Evolutionary conservation across 2,888 invertebrate species (phyloP).

Genomic region (Lasius fuliginosus): DNA sequence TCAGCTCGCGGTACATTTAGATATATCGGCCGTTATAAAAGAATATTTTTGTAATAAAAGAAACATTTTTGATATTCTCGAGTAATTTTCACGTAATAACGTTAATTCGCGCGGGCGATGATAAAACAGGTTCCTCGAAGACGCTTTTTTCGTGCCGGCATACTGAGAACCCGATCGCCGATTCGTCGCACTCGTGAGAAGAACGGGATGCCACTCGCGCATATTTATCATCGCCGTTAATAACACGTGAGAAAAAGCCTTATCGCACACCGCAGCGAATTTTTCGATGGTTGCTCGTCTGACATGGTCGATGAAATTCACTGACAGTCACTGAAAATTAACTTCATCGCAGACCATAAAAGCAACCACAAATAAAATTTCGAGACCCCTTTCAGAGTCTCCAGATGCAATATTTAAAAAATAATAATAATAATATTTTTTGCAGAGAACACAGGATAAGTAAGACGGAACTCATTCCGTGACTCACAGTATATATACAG

Average conservation of each 20-base stretch:
- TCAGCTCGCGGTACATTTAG: too few species aligned
- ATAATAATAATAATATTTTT: not conserved
- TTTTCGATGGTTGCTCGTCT: conserved; percentile 41
- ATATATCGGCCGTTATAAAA: too few species aligned
- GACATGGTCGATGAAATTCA: not conserved
- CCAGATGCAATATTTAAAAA: not conserved
- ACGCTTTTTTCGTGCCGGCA: conserved; percentile 53
- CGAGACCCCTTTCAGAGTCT: not conserved
- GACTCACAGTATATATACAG: too few species aligned
- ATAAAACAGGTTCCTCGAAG: conserved; percentile 65
- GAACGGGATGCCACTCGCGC: conserved; percentile 58
- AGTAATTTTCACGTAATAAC: conserved; percentile 38
- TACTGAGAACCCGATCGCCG: conserved; percentile 63
- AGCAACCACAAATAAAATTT: conserved; percentile 1
- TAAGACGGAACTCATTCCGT: too few species aligned
- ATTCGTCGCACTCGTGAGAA: conserved; percentile 74
- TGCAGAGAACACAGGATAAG: too few species aligned
- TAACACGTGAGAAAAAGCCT: conserved; percentile 62
- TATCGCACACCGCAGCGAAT: conserved; percentile 58
- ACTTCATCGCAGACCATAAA: conserved; percentile 21
- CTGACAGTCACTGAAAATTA: conserved; percentile 18
- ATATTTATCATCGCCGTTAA: conserved; percentile 76
- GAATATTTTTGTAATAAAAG: too few species aligned
- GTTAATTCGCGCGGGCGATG: conserved; percentile 50
- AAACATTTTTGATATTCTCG: too few species aligned